Evolutionary conservation across 2,113 vertebrate species (phyloP).

Genomic region (Psittacara wagleri): DNA sequence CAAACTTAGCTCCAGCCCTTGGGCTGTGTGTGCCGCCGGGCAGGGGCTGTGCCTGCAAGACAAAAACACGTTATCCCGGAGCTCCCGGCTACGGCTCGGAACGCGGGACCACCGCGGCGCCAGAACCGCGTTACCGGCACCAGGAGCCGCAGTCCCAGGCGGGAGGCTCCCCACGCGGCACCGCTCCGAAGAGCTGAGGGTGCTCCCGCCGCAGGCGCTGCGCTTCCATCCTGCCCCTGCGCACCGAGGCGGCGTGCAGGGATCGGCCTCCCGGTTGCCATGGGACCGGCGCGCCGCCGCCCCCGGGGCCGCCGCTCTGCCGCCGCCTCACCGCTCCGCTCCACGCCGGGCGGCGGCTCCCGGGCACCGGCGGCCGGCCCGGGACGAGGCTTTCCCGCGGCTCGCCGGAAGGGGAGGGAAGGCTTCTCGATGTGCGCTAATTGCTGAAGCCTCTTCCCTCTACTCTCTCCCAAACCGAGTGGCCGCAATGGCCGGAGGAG

Average conservation of each 20-base stretch:
- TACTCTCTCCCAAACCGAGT: not conserved
- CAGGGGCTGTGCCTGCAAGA: not conserved
- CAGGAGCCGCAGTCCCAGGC: not conserved
- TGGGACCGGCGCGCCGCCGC: not conserved
- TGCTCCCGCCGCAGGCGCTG: not conserved
- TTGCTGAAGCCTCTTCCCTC: not conserved
- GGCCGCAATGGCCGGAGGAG: not conserved
- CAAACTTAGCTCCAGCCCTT: not conserved
- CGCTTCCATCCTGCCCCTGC: not conserved
- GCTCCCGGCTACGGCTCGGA: not conserved
- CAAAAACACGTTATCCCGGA: accelerated
- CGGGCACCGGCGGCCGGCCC: not conserved
- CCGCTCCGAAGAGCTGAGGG: not conserved
- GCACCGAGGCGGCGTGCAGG: not conserved
- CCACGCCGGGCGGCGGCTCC: not conserved
- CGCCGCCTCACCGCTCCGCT: not conserved
- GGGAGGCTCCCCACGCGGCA: not conserved
- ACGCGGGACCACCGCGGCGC: not conserved
- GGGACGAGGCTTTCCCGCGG: not conserved
- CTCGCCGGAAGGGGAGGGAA: not conserved
- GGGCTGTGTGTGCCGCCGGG: not conserved
- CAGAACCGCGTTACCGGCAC: not conserved
- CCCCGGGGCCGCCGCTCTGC: not conserved
- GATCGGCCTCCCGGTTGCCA: not conserved
- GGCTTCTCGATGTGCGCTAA: not conserved